Evolutionary conservation across 1,140 invertebrate genomes (phyloP), one percentile per base, ranked within the genome.

Genomic region (Drosophila ironensis): DNA sequence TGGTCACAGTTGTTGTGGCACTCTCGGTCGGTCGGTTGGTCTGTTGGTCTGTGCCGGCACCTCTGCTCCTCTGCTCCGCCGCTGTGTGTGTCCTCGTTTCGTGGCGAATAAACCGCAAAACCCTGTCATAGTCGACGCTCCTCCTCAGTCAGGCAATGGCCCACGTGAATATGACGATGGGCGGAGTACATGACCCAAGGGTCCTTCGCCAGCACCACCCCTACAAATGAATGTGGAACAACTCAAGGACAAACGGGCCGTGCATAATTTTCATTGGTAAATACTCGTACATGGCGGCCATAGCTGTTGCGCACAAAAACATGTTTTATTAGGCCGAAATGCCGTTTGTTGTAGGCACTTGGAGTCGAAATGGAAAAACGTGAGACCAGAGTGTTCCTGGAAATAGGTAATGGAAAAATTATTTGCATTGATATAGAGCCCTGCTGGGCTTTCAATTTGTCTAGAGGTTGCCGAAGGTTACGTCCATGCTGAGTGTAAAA

Each of bases 221-320:
- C 47, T 47, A 19, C 52, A 14, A 37, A 50, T 28, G 19, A 60
- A 60, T 60, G 40, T 54, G 33, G 27, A 51, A 20, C 41, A 37
- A 51, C 73, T 66, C 69, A 82, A 84, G 78, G 78, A 77, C 78
- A 61, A 44, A 22, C 27, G 17, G 3, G 14, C 8, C 53, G 28
- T 57, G 72, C 78, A 84, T 84, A 77, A 82, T 78, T 82, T 77
- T 84, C 69, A 72, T 69, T 84, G 73, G 56, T 53, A 53, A 78
- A 84, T 72, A 41, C 42, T 22, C 66, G 63, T 54, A 46, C 57
- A 82, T 72, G 8, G n/a, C n/a, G n/a, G 30, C 11, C 30, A 14
- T 33, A 33, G 11, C 70, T 77, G 78, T 73, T 82, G 68, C 45
- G 25, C 33, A n/a, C n/a, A n/a, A n/a, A n/a, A n/a, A n/a, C n/a